Conservation (phyloP, 1,140 invertebrate genomes). For the Colletes latitarsis region DNA sequence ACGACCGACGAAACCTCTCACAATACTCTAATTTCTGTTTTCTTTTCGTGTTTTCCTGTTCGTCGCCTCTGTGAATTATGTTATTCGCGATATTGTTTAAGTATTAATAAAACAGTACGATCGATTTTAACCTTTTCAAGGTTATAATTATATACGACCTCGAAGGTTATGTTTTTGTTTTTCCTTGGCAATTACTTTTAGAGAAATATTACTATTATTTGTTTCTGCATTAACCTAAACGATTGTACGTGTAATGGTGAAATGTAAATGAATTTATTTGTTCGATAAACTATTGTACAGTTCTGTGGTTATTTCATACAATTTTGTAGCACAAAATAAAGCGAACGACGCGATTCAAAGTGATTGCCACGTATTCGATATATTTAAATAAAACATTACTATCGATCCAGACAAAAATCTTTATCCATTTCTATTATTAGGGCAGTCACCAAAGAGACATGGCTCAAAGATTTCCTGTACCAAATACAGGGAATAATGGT, state of each 20-base stretch:
- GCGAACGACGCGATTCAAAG: not conserved
- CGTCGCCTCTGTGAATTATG: not conserved
- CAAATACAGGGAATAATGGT: conserved; percentile 81
- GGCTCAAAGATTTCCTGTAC: conserved; percentile 84
- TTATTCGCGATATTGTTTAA: not conserved
- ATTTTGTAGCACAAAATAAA: not conserved
- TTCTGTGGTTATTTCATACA: not conserved
- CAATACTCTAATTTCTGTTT: not conserved
- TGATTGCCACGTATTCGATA: too few species aligned
- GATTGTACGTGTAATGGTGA: not conserved
- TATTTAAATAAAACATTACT: not conserved
- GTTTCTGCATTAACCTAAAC: not conserved
- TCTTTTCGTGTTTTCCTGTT: not conserved
- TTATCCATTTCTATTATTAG: not conserved
- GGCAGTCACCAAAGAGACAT: conserved; percentile 72
- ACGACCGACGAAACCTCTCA: not conserved
- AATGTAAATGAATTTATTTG: not conserved
- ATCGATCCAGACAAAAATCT: not conserved
- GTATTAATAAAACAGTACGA: too few species aligned
- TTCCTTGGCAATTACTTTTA: not conserved
- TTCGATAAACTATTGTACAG: not conserved
- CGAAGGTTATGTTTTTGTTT: conserved; percentile 46
- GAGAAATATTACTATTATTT: not conserved
- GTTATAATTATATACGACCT: not conserved
- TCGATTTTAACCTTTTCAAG: not conserved